Base-by-base conservation (phyloP, 2,888 invertebrate genomes). In the Tyria jacobaeae region DNA sequence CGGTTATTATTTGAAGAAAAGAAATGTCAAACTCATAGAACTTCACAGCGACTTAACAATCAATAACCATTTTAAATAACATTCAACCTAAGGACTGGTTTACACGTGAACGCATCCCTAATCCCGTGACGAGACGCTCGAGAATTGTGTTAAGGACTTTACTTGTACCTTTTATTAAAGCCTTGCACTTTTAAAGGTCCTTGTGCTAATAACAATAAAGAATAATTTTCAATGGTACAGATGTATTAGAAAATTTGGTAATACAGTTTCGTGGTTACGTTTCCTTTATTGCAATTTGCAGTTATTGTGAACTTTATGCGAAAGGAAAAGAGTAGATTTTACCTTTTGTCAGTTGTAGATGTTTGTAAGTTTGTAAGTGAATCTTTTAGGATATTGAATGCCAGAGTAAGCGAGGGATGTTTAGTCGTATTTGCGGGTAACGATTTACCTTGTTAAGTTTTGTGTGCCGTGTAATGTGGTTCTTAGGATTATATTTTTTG, bases 91-190 rank as follows among this genome's bases (percentile, higher is more conserved):
- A 80, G 80, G 81, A 77, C 78, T 67, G 74, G 69, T 81, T 84
- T 79, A 78, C 84, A 79, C 82, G 63, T 90, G 89, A 90, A 88
- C 84, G 89, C 88, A 76, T 66, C 81, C 73, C 65, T 80, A 76
- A 79, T 60, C 73, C 67, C 61, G 79, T 89, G 91, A 90, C 82
- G 84, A 83, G 84, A 72, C 76, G 81, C 76, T 77, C 76, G 76
- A 82, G 85, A 87, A 90, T 90, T 84, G 86, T 80, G 81, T 88
- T 89, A 89, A 89, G 87, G 89, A 85, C 80, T 82, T 63, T 79
- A 71, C 73, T 75, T 66, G 24, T 64, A 68, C 66, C 57, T 49
- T 57, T 49, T 21, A 34, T 71, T 62, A 62, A 21, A 37, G 31
- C 60, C 7, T 60, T 37, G 60, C 48, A 53, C 4, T 52, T 35